Evolutionary conservation across 1,140 invertebrate genomes (phyloP).

Genomic region (Drosophila navojoa): DNA sequence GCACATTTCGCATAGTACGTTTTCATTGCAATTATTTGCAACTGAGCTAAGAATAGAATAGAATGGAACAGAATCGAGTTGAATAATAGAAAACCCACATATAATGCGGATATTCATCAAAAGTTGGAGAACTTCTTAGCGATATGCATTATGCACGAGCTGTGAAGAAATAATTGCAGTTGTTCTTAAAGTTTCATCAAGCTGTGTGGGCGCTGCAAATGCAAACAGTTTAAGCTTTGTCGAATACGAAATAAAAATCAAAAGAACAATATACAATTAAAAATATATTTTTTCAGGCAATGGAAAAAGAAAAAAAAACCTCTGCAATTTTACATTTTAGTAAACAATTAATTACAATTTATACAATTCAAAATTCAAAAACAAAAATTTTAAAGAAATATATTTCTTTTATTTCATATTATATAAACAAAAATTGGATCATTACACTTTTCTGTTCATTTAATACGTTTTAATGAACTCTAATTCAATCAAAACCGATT

Average conservation of each 20-base stretch:
- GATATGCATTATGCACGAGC: conserved; percentile 27
- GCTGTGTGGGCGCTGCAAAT: background rate
- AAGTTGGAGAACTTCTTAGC: conserved; percentile 9
- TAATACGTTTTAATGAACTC: no score
- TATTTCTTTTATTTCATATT: no score
- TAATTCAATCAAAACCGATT: background rate
- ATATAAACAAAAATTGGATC: no score
- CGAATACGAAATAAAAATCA: background rate
- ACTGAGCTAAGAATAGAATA: conserved; percentile 19
- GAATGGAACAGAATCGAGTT: conserved; percentile 10
- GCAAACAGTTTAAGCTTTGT: background rate
- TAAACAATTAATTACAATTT: no score
- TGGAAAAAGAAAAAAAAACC: no score
- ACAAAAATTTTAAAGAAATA: no score
- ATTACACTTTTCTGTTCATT: no score
- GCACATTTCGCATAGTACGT: conserved; percentile 35
- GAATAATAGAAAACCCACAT: conserved; percentile 15
- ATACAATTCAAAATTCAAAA: no score
- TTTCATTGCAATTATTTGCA: conserved; percentile 42
- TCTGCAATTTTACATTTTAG: no score
- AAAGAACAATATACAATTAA: background rate
- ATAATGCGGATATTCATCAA: conserved; percentile 19
- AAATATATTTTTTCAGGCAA: no score
- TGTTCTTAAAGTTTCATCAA: background rate
- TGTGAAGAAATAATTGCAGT: conserved; percentile 20